Conservation (phyloP, 2,797 vertebrate species). For the Trematomus bernacchii region DNA sequence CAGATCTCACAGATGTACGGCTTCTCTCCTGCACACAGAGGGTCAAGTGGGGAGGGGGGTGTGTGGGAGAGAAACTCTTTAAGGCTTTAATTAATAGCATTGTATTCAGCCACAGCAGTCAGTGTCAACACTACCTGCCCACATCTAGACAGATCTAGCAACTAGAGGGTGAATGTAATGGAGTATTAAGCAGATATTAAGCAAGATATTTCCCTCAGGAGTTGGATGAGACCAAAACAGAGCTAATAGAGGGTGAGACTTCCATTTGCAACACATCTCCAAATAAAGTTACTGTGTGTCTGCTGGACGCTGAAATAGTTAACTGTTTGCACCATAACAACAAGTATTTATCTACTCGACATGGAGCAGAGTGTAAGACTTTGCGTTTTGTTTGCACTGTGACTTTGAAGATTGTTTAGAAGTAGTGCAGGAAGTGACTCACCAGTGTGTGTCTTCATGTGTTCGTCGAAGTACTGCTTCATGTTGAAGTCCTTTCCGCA, state of each 20-base stretch:
- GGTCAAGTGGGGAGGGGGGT: too few species aligned
- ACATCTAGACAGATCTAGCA: not conserved
- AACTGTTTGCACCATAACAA: not conserved
- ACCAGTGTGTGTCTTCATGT: conserved; percentile 97
- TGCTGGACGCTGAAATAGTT: not conserved
- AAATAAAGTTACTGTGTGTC: not conserved
- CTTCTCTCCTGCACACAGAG: conserved; percentile 89
- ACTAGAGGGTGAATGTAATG: not conserved
- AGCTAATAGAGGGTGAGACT: too few species aligned
- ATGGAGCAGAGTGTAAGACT: not conserved
- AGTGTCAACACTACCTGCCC: too few species aligned
- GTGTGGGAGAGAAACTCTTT: too few species aligned
- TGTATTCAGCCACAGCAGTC: too few species aligned
- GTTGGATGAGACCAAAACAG: too few species aligned
- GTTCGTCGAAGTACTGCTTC: conserved; percentile 99
- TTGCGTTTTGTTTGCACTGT: not conserved
- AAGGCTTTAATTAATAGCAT: not conserved
- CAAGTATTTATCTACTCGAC: not conserved
- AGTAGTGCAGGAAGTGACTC: conserved; percentile 26
- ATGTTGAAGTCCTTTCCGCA: conserved; percentile 99
- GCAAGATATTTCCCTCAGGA: not conserved
- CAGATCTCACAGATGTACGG: conserved; percentile 99
- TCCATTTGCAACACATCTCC: too few species aligned
- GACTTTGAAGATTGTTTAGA: not conserved
- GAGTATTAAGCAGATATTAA: not conserved